These are phyloP conservation scores for Mythimna loreyi DNA, from an alignment of 2,888 invertebrate species.

Conservation along the genomic window DNA sequence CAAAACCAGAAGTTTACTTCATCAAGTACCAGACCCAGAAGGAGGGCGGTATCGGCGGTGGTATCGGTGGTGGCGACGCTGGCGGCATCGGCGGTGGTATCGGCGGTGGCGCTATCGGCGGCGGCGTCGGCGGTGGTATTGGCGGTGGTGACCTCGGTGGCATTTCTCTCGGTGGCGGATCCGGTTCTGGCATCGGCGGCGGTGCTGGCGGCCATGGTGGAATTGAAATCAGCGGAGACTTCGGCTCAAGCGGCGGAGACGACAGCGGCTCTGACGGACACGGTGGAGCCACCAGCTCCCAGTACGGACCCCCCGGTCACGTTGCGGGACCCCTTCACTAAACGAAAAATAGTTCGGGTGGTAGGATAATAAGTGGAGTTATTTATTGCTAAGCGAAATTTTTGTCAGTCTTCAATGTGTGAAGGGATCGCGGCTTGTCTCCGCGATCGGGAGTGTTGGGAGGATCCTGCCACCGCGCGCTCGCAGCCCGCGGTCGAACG, in stretches of 20 bases:
- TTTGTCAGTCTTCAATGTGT: conserved; percentile 55
- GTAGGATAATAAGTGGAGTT: conserved; percentile 76
- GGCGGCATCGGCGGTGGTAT: conserved; percentile 71
- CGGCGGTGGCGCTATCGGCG: conserved; percentile 80
- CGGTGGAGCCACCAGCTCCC: conserved; percentile 84
- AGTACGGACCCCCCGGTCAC: conserved; percentile 89
- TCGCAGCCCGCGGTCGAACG: conserved; percentile 74
- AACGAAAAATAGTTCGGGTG: conserved; percentile 72
- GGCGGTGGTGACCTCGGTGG: conserved; percentile 71
- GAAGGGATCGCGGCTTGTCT: conserved; percentile 27
- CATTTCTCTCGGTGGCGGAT: conserved; percentile 75
- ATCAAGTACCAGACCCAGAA: conserved; percentile 95
- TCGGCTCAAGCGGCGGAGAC: conserved; percentile 79
- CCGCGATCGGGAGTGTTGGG: conserved; percentile 36
- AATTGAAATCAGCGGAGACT: conserved; percentile 78
- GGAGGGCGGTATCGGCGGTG: conserved; percentile 86
- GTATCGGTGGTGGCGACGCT: conserved; percentile 71
- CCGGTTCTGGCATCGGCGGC: conserved; percentile 74
- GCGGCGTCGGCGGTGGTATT: conserved; percentile 79
- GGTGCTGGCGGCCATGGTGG: conserved; percentile 77
- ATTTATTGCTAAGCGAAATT: conserved; percentile 78
- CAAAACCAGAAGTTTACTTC: conserved; percentile 97
- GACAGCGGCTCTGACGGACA: conserved; percentile 76
- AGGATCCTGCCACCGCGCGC: conserved; percentile 65
- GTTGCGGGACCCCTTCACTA: conserved; percentile 88